Evolutionary conservation across 2,888 invertebrate genomes (phyloP).

Genomic region (Oxystoma pomonae): DNA sequence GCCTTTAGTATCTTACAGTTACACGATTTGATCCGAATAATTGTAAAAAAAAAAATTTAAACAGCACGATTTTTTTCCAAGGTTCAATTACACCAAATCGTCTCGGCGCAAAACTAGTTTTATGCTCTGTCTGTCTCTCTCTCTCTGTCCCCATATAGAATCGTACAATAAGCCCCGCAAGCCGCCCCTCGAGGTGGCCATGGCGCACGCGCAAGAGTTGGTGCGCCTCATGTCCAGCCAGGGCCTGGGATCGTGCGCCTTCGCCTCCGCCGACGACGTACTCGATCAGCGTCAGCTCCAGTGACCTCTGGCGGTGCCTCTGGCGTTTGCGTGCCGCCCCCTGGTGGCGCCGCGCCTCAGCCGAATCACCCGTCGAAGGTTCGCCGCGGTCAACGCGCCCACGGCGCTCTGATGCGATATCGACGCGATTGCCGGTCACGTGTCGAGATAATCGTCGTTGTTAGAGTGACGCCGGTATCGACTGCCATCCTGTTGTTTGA

Average conservation of each 20-base stretch:
- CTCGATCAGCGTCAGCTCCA: constrained; percentile 61
- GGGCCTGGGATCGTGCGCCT: constrained; percentile 91
- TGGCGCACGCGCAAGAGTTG: constrained; percentile 85
- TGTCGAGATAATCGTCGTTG: too few species aligned
- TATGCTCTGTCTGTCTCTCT: constrained; percentile 2
- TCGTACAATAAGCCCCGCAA: constrained; percentile 85
- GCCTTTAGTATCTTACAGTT: too few species aligned
- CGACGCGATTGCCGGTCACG: too few species aligned
- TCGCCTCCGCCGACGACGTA: constrained; percentile 85
- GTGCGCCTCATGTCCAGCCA: constrained; percentile 85
- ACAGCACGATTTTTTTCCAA: background rate
- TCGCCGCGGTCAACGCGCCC: background rate
- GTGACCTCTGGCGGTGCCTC: constrained; percentile 14
- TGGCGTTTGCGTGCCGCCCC: background rate
- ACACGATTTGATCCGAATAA: too few species aligned
- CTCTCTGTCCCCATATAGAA: constrained; percentile 59
- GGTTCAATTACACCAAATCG: background rate
- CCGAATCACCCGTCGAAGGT: background rate
- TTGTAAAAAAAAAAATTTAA: background rate
- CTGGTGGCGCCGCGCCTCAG: constrained; percentile 13
- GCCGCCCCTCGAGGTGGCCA: constrained; percentile 89
- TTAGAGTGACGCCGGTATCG: too few species aligned
- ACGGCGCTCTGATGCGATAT: background rate
- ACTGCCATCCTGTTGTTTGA: too few species aligned
- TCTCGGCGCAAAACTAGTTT: background rate